Percentiles rank a stretch among this genome's conserved stretches.
phyloP scores from a whole-genome alignment of 2,113 vertebrate genomes.

The Opisthocomus hoazin region DNA sequence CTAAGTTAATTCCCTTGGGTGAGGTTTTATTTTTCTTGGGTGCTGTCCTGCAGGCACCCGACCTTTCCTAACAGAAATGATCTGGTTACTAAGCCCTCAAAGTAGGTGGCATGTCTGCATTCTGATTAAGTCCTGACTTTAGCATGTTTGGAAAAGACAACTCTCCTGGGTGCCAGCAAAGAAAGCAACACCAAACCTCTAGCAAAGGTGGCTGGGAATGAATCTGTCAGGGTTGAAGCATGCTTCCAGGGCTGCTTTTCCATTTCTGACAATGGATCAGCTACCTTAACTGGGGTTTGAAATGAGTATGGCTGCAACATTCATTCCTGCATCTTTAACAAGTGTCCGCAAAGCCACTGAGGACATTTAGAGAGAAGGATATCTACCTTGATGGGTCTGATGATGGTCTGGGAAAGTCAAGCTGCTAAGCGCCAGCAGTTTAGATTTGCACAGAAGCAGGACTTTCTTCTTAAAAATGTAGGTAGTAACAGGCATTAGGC shows the following conservation, averaged over 20 bases:
- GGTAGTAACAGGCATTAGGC: background rate
- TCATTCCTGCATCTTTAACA: background rate
- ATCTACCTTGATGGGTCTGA: background rate
- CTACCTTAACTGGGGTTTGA: background rate
- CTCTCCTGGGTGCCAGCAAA: background rate
- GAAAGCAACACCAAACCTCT: background rate
- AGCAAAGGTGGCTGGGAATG: background rate
- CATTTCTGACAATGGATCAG: background rate
- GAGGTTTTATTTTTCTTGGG: background rate
- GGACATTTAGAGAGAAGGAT: background rate
- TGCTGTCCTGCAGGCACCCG: background rate
- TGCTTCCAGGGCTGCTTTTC: background rate
- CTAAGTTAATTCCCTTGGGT: background rate
- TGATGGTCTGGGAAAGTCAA: background rate
- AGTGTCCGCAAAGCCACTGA: background rate
- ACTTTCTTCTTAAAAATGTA: background rate
- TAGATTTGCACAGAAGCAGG: background rate
- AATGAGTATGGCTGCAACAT: background rate
- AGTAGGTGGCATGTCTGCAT: background rate
- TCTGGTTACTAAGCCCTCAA: background rate
- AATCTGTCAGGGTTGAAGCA: background rate
- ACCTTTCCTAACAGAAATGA: background rate
- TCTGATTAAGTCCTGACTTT: background rate
- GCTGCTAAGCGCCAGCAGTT: background rate
- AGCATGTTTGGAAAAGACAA: background rate